These are phyloP conservation scores for Gallinago paraguaiae DNA, from an alignment of 2,113 vertebrate species.

Conservation along the genomic window DNA sequence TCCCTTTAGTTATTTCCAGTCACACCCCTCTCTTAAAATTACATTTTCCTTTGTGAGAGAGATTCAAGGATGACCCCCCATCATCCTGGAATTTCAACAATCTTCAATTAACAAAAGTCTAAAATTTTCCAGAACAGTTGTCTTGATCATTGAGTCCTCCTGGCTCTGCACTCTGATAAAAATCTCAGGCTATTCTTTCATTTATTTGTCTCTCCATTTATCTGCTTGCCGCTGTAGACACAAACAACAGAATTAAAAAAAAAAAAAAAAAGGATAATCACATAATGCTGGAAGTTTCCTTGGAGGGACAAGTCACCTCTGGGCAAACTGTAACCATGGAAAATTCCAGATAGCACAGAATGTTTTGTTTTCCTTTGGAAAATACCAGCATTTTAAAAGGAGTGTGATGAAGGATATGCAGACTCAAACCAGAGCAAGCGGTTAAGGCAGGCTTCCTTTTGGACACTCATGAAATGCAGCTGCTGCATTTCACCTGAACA, in stretches of 20 bases:
- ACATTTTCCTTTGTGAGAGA: not conserved
- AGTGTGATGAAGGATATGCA: not conserved
- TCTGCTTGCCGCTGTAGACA: not conserved
- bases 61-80: not conserved
- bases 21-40: slow-evolving; percentile 8
- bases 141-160: not conserved
- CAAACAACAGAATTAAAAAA: not conserved
- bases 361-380: slow-evolving; percentile 20
- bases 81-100: slow-evolving; percentile 36
- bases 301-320: not conserved
- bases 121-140: slow-evolving; percentile 14
- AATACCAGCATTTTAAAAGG: not conserved
- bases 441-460: not conserved
- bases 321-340: slow-evolving; percentile 10
- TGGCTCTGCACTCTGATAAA: not conserved
- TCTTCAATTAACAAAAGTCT: not conserved
- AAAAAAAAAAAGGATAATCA: not conserved
- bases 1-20: not conserved
- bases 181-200: slow-evolving; percentile 31
- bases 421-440: not conserved
- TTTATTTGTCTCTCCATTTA: not conserved
- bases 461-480: rapidly evolving
- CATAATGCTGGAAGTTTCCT: not conserved
- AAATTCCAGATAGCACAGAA: slow-evolving; percentile 40
- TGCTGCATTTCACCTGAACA: not conserved